Evolutionary conservation across 2,797 vertebrate species (phyloP).

Genomic region (Typhlichthys subterraneus): DNA sequence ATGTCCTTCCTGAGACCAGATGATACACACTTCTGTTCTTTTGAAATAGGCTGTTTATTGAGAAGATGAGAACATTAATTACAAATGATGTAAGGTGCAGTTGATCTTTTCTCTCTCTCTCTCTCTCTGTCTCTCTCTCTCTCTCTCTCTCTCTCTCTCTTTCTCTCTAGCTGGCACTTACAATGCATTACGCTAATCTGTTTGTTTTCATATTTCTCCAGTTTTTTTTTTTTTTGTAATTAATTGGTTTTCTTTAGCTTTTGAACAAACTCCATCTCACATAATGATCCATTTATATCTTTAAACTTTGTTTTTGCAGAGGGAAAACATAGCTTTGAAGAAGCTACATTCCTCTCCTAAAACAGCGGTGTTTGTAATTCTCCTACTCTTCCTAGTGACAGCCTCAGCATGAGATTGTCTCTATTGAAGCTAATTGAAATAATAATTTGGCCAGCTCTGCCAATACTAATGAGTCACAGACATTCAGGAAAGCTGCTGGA

Average conservation of each 20-base stretch:
- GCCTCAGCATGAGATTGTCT: conserved; percentile 55
- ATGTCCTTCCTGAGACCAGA: too few species aligned
- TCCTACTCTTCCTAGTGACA: conserved; percentile 46
- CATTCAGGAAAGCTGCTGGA: conserved; percentile 58
- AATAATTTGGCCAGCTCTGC: conserved; percentile 65
- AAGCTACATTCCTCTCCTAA: conserved; percentile 43
- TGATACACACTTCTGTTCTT: too few species aligned
- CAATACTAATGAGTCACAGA: conserved; percentile 59
- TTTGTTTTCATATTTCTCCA: conserved; percentile 35
- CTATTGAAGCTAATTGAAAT: conserved; percentile 68
- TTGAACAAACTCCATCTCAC: conserved; percentile 11
- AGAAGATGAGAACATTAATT: conserved; percentile 48
- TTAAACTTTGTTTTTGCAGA: conserved; percentile 17
- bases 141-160: too few species aligned
- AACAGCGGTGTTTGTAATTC: conserved; percentile 44
- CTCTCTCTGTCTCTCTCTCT: too few species aligned
- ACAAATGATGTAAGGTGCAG: conserved; percentile 30
- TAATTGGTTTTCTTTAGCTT: conserved; percentile 18
- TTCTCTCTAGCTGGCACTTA: not conserved
- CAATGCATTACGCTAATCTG: conserved; percentile 32
- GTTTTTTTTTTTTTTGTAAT: conserved; percentile 17
- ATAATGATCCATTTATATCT: conserved; percentile 22
- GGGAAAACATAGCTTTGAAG: conserved; percentile 25
- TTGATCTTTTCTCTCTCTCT: too few species aligned
- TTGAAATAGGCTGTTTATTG: conserved; percentile 26